Percentiles rank a stretch among this genome's conserved stretches.
phyloP scores from a whole-genome alignment of 2,113 vertebrate genomes.

The Nestor notabilis region DNA sequence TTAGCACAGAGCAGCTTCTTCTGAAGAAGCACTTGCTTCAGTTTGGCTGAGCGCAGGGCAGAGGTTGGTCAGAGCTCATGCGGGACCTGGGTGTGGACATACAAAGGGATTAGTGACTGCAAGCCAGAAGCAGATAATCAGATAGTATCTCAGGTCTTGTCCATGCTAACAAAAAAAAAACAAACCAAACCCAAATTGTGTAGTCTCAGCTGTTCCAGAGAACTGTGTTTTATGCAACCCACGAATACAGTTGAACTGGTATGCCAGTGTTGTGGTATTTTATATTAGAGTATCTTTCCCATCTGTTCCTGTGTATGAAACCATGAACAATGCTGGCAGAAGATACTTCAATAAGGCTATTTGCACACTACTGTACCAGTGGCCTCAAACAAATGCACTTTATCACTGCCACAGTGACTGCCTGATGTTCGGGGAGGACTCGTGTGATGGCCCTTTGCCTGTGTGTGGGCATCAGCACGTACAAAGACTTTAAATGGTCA shows the following conservation, averaged over 20 bases:
- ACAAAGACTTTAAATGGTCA: background rate
- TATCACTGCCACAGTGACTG: background rate
- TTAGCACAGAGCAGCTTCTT: background rate
- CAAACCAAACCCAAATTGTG: background rate
- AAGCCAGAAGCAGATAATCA: background rate
- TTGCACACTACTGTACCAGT: background rate
- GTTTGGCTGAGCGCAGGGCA: background rate
- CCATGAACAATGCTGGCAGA: background rate
- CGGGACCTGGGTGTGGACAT: rapidly evolving
- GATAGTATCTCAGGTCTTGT: background rate
- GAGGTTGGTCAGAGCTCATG: background rate
- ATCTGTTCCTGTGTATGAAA: background rate
- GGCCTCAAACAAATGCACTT: background rate
- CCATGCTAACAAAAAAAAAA: background rate
- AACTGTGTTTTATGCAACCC: background rate
- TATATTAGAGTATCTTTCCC: background rate
- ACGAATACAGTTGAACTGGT: background rate
- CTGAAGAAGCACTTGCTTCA: background rate
- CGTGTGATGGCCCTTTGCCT: rapidly evolving
- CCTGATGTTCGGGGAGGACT: background rate
- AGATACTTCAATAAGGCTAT: background rate
- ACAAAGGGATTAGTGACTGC: background rate
- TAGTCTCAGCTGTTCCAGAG: background rate
- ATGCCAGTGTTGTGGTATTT: background rate
- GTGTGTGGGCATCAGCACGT: rapidly evolving